A percentile compares a stretch with the other conserved stretches of the same genome.
Conservation (phyloP, 2,113 vertebrate species). For the Hydropotes inermis region DNA sequence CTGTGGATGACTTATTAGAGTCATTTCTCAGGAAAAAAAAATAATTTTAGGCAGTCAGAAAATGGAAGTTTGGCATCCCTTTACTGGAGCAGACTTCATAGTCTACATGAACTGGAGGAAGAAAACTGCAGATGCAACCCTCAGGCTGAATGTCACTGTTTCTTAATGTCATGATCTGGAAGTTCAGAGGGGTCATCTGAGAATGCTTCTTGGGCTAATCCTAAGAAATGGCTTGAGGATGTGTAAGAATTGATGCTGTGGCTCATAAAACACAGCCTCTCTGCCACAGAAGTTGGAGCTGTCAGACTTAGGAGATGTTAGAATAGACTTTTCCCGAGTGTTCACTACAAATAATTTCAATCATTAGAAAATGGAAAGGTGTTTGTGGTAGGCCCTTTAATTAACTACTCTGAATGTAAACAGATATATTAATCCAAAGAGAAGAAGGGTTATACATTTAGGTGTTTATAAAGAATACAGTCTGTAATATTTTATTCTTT, state of each 20-base stretch:
- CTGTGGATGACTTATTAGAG: background rate
- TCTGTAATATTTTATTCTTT: background rate
- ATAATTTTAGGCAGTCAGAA: background rate
- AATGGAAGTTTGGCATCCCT: background rate
- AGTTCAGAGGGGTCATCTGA: constrained; percentile 22
- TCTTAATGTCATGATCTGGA: constrained; percentile 52
- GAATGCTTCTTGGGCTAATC: constrained; percentile 20
- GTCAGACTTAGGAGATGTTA: background rate
- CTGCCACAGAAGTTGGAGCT: background rate
- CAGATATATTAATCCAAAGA: background rate
- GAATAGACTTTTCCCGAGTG: background rate
- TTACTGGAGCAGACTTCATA: background rate
- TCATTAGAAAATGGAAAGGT: background rate
- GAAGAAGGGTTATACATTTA: too few species aligned
- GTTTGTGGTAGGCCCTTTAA: background rate
- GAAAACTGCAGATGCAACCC: background rate
- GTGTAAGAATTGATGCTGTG: background rate
- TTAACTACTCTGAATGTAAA: background rate
- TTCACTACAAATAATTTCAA: background rate
- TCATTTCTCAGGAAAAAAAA: constrained; percentile 41
- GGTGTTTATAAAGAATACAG: background rate
- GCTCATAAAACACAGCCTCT: background rate
- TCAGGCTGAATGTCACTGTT: background rate
- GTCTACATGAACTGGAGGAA: background rate
- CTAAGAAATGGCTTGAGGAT: background rate